Conservation (phyloP, 2,113 vertebrate species). For the Edolisoma coerulescens region DNA sequence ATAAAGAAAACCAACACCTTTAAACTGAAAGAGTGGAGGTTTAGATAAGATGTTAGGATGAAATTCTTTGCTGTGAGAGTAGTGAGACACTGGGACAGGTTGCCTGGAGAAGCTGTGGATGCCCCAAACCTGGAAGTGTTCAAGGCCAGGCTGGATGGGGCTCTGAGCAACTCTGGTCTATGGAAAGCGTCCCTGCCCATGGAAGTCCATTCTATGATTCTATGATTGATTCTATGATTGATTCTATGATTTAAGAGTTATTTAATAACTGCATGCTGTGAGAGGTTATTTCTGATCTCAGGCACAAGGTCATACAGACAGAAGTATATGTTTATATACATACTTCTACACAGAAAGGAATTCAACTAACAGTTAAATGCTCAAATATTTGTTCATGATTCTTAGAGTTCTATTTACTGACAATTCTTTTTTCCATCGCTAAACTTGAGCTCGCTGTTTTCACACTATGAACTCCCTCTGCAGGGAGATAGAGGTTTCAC, state of each 20-base stretch:
- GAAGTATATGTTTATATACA: not conserved
- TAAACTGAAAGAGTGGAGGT: not conserved
- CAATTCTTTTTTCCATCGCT: not conserved
- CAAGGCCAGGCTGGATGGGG: not conserved
- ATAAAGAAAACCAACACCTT: not conserved
- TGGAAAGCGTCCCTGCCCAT: not conserved
- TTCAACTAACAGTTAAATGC: not conserved
- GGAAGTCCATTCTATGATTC: not conserved
- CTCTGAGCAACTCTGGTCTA: not conserved
- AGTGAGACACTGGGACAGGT: not conserved
- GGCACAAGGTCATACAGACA: not conserved
- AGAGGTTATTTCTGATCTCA: not conserved
- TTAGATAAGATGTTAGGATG: not conserved
- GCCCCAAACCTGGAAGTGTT: not conserved
- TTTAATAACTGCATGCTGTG: not conserved
- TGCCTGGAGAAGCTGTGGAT: not conserved
- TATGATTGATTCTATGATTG: not conserved
- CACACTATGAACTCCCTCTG: not conserved
- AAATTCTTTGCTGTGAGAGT: not conserved
- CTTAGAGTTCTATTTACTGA: not conserved
- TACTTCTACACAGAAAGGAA: not conserved
- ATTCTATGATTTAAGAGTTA: not conserved
- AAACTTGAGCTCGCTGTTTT: not conserved
- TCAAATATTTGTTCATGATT: not conserved
- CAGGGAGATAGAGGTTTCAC: not conserved